phyloP scores from a whole-genome alignment of 2,797 vertebrate genomes.

The Macropus fuliginosus region DNA sequence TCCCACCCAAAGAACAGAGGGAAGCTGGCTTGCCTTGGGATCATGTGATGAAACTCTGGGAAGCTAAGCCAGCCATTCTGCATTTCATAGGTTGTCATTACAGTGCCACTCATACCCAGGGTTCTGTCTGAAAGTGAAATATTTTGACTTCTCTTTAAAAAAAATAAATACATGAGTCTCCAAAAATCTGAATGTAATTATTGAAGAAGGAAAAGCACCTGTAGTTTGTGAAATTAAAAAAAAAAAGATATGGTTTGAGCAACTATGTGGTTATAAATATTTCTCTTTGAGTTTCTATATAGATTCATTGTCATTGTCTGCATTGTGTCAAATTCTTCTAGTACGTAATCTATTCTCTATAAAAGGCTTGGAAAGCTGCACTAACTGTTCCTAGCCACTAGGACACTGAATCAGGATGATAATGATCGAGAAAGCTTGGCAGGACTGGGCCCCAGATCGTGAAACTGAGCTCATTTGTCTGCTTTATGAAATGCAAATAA shows the following conservation, averaged over 20 bases:
- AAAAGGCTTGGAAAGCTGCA: background rate
- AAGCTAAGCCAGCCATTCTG: slow-evolving; percentile 25
- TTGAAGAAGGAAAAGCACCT: slow-evolving; percentile 21
- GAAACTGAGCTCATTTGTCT: background rate
- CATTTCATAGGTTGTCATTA: background rate
- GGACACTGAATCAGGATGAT: background rate
- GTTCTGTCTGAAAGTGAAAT: slow-evolving; percentile 55
- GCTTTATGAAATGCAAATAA: background rate
- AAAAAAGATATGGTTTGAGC: background rate
- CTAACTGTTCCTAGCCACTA: background rate
- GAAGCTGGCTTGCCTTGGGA: slow-evolving; percentile 9
- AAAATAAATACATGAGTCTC: background rate
- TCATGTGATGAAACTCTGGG: slow-evolving; percentile 48
- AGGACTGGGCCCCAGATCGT: background rate
- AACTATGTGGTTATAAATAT: slow-evolving; percentile 25
- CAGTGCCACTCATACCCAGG: background rate
- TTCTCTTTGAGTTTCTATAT: slow-evolving; percentile 40
- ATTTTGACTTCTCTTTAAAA: slow-evolving; percentile 27
- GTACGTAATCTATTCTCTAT: background rate
- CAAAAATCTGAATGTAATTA: slow-evolving; percentile 45
- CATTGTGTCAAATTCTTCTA: background rate
- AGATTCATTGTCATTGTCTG: slow-evolving; percentile 16
- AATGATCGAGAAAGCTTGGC: background rate
- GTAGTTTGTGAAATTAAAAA: background rate
- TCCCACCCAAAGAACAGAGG: background rate